phyloP scores from a whole-genome alignment of 2,113 vertebrate genomes.

The Psilopsiagon aymara region DNA sequence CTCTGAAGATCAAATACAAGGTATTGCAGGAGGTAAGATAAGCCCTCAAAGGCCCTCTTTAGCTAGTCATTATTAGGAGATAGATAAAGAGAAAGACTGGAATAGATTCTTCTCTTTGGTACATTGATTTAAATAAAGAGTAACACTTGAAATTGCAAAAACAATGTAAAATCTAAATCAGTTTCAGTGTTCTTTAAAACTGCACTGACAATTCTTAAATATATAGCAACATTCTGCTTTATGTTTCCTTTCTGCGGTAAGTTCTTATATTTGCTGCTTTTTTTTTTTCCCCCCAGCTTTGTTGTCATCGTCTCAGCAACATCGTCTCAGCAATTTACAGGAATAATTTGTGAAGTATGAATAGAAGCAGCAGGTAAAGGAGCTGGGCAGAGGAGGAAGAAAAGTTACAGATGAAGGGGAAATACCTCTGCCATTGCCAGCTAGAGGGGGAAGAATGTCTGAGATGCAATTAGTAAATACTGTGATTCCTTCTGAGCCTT shows the following conservation, averaged over 20 bases:
- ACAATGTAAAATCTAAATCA: not conserved
- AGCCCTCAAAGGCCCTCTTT: not conserved
- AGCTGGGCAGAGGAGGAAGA: not conserved
- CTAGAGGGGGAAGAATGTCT: not conserved
- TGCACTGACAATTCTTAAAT: not conserved
- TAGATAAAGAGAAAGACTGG: not conserved
- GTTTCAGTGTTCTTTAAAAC: not conserved
- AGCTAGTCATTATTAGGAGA: not conserved
- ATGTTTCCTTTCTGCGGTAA: not conserved
- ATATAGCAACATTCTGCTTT: not conserved
- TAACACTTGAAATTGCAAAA: not conserved
- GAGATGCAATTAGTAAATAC: not conserved
- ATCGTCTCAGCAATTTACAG: not conserved
- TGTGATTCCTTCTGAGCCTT: not conserved
- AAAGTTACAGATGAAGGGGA: not conserved
- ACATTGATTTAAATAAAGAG: not conserved
- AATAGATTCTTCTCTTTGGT: not conserved
- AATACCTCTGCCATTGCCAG: not conserved
- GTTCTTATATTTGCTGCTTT: not conserved
- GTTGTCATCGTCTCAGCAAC: not conserved
- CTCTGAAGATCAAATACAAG: constrained; percentile 22
- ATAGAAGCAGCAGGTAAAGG: not conserved
- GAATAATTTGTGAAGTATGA: not conserved
- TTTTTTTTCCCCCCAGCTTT: not conserved
- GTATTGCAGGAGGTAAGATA: not conserved